Percentiles rank a stretch among this genome's conserved stretches.
phyloP scores from a whole-genome alignment of 1,140 invertebrate species.

The Cydia amplana region DNA sequence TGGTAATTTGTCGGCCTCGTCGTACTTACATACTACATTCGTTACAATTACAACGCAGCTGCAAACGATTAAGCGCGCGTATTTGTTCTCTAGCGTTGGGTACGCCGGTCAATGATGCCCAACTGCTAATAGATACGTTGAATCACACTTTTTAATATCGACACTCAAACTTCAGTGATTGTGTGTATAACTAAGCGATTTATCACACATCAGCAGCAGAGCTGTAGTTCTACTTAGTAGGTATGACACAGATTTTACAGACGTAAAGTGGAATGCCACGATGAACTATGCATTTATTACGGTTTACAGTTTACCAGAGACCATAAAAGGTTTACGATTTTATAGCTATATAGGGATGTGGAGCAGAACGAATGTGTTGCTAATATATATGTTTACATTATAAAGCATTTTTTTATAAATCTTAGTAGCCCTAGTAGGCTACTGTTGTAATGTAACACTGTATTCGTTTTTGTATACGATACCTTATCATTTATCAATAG shows the following conservation, averaged over 20 bases:
- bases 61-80: slow-evolving; percentile 10
- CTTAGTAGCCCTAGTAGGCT: too few relatives aligned
- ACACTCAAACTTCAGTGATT: slow-evolving; percentile 17
- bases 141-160: slow-evolving; percentile 13
- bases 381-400: not conserved
- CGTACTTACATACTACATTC: too few relatives aligned
- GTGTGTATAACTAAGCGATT: slow-evolving; percentile 1
- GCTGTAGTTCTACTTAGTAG: not conserved
- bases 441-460: too few relatives aligned
- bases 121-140: not conserved
- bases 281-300: slow-evolving; percentile 13
- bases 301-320: not conserved
- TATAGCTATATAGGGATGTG: not conserved
- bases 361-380: not conserved
- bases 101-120: slow-evolving; percentile 14
- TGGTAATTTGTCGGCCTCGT: slow-evolving; percentile 26
- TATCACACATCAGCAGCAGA: slow-evolving; percentile 4
- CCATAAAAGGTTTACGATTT: slow-evolving; percentile 11
- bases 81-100: not conserved
- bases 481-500: too few relatives aligned
- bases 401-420: too few relatives aligned
- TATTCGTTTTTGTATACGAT: too few relatives aligned
- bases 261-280: not conserved
- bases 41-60: not conserved
- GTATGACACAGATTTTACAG: not conserved